Base-by-base conservation (phyloP, 2,888 invertebrate genomes). In the Drosophila crucigera region DNA sequence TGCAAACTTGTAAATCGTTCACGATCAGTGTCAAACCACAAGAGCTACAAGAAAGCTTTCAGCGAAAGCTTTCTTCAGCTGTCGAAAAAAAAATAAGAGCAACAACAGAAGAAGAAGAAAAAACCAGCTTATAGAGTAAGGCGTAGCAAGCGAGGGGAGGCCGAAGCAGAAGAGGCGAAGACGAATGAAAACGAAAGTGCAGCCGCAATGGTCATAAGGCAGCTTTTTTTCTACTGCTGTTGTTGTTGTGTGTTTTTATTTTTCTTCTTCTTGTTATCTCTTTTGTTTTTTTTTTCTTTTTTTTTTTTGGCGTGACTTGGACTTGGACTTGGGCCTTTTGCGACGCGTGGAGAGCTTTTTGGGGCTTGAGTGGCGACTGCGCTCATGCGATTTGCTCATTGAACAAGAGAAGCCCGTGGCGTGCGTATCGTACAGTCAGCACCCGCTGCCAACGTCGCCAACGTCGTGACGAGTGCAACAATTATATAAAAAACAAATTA, bases 151-250 rank as follows among this genome's bases (percentile, higher is more conserved):
- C 72, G 55, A 37, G 37, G 16, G 5, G 50, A 10, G 25, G 49
- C 33, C 16, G 41, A 53, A 22, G 39, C 65, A 0, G 39, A 28
- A 1, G 37, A 28, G 59, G 39, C 52, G 52, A 43, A 35, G 53
- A 22, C 66, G 74, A 80, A 84, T 73, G 89, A 84, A 84, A 84
- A 84, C 89, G 84, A 84, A 89, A 84, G 84, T 84, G 89, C 84
- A 79, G 68, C 67, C 58, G 60, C 63, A 56, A 59, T 59, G 68
- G 68, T 54, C 58, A 54, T 30, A 64, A 49, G 66, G 47, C 9
- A 55, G 78, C 39, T 67, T 55, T 65, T 56, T 50, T 28, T 37
- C n/a, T 35, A 5, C 54, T 30, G 58, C 58, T 68, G 47, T 28
- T 25, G 25, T 25, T 31, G 31, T 50, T 50, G n/a, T 31, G n/a